Base-by-base conservation (phyloP, 2,797 vertebrate genomes). In the Myripristis murdjan region DNA sequence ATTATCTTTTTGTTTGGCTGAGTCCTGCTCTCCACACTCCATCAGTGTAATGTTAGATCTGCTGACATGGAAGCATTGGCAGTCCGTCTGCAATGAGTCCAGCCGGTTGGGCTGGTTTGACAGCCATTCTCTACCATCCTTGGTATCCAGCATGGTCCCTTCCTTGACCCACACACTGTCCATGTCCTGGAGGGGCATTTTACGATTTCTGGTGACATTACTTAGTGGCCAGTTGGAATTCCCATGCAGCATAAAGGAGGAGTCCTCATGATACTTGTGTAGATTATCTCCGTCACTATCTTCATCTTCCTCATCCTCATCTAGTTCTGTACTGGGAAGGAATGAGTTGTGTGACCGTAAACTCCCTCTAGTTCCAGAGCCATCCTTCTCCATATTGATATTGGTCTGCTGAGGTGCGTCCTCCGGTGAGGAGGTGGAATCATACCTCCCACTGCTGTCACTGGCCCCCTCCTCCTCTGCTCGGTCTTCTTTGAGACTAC, bases 331-430 rank as follows among this genome's bases (percentile, higher is more conserved):
- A 5, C 81, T 95, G 31, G 95, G 89, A 11, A 97, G 87, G 86
- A 98, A 98, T 8, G 96, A 96, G 63, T 98, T 98, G 83, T 94
- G 95, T 2, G 92, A 87, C 75, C 95, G 81, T 80, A 71, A 51
- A 28, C 31, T 26, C 20, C 52, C 65, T 74, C 81, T 76, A 1
- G 18, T 57, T 23, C 51, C 73, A 6, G 60, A 64, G 8, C 6
- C 26, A 20, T 86, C 75, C 68, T 79, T 78, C 63, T 67, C 87
- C 22, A 43, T 39, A 15, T 43, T 79, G 55, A 68, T 80, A 48
- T 62, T 74, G 0, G 53, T 73, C 12, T 33, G 53, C 16, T 26
- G 49, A 9, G 53, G 44, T 3, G 22, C 44, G 47, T 93, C 92
- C 60, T 92, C 92, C 0, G 90, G 84, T 0, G 91, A 93, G 0